Percentiles rank a stretch among this genome's conserved stretches.
phyloP scores from a whole-genome alignment of 2,888 invertebrate species.

The Dasypolia templi region DNA sequence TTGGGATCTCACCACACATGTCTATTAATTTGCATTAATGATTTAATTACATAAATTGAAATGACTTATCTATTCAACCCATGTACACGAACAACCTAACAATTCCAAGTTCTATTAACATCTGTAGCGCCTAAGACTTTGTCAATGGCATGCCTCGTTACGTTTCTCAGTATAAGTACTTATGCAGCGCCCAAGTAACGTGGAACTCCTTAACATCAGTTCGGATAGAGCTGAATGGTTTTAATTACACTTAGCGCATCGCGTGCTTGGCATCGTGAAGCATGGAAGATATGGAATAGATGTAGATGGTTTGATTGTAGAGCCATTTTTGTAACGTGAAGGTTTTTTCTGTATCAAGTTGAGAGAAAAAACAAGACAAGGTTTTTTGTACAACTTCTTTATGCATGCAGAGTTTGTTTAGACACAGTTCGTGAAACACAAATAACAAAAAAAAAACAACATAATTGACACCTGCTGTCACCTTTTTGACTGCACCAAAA shows the following conservation, averaged over 20 bases:
- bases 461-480: no score
- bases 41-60: constrained; percentile 4
- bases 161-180: constrained; percentile 12
- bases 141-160: constrained; percentile 20
- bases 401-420: no score
- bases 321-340: constrained; percentile 2
- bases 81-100: background rate
- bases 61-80: background rate
- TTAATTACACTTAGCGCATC: constrained; percentile 36
- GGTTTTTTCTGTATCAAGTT: background rate
- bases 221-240: constrained; percentile 43
- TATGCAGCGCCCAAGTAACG: constrained; percentile 5
- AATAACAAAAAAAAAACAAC: no score
- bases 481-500: no score
- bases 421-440: no score
- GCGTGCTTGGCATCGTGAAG: constrained; percentile 30
- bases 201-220: constrained; percentile 36
- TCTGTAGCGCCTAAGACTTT: background rate
- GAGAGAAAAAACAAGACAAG: background rate
- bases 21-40: background rate
- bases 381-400: no score
- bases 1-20: no score
- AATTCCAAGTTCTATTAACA: constrained; percentile 19
- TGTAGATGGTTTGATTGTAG: constrained; percentile 10
- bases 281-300: background rate